Evolutionary conservation across 2,888 invertebrate species (phyloP), one percentile per base, ranked within the genome.

Genomic region (Polydesmus complanatus): DNA sequence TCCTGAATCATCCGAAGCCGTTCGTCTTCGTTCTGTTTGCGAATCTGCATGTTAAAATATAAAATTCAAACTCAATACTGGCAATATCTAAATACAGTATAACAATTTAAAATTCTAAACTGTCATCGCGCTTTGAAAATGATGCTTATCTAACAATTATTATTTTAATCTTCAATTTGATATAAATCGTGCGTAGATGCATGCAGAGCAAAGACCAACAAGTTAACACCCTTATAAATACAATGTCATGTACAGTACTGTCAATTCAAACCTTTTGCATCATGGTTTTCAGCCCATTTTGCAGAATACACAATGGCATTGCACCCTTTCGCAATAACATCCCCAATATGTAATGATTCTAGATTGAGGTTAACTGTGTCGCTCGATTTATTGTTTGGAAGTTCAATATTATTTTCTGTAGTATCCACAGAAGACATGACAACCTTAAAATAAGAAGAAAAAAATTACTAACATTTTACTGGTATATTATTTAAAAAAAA

Each of bases 261-360:
- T 23, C 21, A 57, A 18, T 61, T 64, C 55, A 61, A 64, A 64
- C 62, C 64, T 61, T 67, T 68, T 65, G 78, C 21, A 56, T 14
- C 27, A 14, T 14, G n/a, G 11, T 1, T 50, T 19, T 8, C 22
- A 49, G 23, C 79, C 57, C 80, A 74, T 61, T 78, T 78, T 1
- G 85, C 85, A 2, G 83, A 80, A 72, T 88, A 87, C 1, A 90
- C 87, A 27, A 85, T 87, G 26, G 86, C 88, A 65, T 84, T 85
- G 70, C 86, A 84, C 19, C 89, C 89, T 73, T 88, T 86, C 3
- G 84, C 86, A 66, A 90, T 83, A 1, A 82, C 78, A 47, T 23
- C 47, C 27, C 54, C 55, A 37, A 60, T 27, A 49, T 62, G 60
- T 21, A 59, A 26, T 22, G 58, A 58, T 25, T 57, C 14, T 14